These are phyloP conservation scores for Chaetura pelagica DNA, from an alignment of 2,113 vertebrate species.

Conservation along the genomic window DNA sequence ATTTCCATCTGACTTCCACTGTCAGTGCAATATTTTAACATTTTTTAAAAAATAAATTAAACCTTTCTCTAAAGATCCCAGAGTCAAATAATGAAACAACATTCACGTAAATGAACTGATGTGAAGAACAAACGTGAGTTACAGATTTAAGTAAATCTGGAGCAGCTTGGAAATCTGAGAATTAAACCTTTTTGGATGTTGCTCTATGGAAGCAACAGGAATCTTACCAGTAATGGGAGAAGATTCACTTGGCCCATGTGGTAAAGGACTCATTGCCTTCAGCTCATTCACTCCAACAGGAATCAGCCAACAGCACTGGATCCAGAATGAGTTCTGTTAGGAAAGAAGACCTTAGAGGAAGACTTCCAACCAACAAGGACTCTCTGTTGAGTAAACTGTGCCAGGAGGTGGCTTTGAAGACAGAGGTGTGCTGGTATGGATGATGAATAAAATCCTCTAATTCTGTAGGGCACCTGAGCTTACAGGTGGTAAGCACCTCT, in stretches of 20 bases:
- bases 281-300: not conserved
- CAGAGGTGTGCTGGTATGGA: not conserved
- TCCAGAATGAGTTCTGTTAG: not conserved
- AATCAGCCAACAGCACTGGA: not conserved
- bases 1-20: not conserved
- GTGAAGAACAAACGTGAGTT: not conserved
- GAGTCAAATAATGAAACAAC: not conserved
- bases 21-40: not conserved
- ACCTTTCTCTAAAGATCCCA: not conserved
- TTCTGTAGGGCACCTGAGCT: not conserved
- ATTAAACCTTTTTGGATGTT: not conserved
- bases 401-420: not conserved
- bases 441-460: not conserved
- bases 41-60: not conserved
- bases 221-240: not conserved
- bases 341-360: not conserved
- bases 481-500: not conserved
- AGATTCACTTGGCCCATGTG: not conserved
- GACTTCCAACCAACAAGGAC: not conserved
- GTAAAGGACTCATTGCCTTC: not conserved
- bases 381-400: not conserved
- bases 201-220: not conserved
- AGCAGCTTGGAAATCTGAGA: not conserved
- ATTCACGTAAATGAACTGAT: not conserved
- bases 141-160: not conserved